These are phyloP conservation scores for Baryphthengus martii DNA, from an alignment of 2,113 vertebrate species.

Conservation along the genomic window DNA sequence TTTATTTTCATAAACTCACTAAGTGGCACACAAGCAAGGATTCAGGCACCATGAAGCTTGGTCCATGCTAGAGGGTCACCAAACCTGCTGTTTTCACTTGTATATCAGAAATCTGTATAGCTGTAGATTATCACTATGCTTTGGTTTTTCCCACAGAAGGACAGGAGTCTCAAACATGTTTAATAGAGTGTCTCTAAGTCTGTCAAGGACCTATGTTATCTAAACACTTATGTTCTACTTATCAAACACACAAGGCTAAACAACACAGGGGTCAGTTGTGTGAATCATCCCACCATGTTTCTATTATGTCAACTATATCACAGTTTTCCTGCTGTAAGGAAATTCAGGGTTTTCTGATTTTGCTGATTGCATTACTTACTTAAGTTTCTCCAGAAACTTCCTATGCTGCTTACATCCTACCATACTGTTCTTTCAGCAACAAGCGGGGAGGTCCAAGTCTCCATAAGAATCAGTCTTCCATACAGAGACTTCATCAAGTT, in stretches of 20 bases:
- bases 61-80: not conserved
- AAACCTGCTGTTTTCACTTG: too few species aligned
- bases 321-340: not conserved
- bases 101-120: rapidly evolving
- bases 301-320: too few species aligned
- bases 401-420: not conserved
- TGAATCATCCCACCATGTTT: too few species aligned
- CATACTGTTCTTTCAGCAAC: not conserved
- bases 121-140: not conserved
- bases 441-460: not conserved
- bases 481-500: not conserved
- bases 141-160: not conserved
- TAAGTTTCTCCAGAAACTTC: not conserved
- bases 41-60: rapidly evolving
- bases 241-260: too few species aligned
- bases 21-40: not conserved
- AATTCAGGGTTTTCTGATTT: not conserved
- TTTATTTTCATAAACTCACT: not conserved
- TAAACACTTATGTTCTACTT: too few species aligned
- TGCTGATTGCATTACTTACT: not conserved
- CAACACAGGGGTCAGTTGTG: too few species aligned
- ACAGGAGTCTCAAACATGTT: not conserved
- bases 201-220: too few species aligned
- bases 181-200: not conserved
- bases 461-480: not conserved